phyloP scores from a whole-genome alignment of 2,113 vertebrate genomes.

The Cettia cetti region DNA sequence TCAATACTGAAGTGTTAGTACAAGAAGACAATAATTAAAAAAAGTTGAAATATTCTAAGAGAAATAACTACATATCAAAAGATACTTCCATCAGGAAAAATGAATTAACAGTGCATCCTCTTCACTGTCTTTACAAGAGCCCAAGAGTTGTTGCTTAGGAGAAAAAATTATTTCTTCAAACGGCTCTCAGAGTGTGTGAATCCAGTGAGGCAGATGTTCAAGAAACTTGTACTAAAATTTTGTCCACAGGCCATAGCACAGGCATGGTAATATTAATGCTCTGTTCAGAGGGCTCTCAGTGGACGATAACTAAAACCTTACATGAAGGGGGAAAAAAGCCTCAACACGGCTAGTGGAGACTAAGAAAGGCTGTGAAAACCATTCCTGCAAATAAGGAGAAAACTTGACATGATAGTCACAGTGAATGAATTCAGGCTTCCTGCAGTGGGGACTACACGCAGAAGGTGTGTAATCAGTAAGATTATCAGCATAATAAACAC shows the following conservation, averaged over 20 bases:
- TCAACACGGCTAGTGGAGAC: not conserved
- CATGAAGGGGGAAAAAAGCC: rapidly evolving
- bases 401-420: not conserved
- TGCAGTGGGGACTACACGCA: not conserved
- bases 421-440: rapidly evolving
- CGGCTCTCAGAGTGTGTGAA: rapidly evolving
- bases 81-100: not conserved
- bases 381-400: not conserved
- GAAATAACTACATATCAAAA: not conserved
- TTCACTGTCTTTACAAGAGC: not conserved
- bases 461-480: not conserved
- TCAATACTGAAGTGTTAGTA: not conserved
- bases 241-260: not conserved
- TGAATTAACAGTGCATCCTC: not conserved
- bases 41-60: not conserved
- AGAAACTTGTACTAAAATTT: not conserved
- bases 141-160: not conserved
- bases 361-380: not conserved
- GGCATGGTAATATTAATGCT: not conserved
- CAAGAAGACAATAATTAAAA: not conserved
- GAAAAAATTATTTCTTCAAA: not conserved
- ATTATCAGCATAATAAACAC: not conserved
- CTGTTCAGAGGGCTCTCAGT: not conserved
- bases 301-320: not conserved
- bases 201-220: not conserved